Evolutionary conservation across 2,113 vertebrate genomes (phyloP).

Genomic region (Eublepharis macularius): DNA sequence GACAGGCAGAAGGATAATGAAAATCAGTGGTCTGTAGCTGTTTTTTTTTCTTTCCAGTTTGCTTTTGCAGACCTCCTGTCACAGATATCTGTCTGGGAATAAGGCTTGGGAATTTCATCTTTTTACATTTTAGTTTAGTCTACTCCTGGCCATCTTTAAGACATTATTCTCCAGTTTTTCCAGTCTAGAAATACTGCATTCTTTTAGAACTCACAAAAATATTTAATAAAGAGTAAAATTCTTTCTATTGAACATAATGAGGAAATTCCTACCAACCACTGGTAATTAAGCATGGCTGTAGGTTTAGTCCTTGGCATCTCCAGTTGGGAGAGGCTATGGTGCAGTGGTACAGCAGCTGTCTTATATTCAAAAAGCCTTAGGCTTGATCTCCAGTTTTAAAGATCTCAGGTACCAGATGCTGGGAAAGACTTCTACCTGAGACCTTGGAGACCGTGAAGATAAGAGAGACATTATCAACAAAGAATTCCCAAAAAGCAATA

Average conservation of each 20-base stretch:
- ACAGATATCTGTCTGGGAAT: not conserved
- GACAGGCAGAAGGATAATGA: not conserved
- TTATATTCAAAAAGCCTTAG: too few species aligned
- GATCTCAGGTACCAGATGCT: too few species aligned
- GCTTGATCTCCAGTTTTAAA: too few species aligned
- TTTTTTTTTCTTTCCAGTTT: not conserved
- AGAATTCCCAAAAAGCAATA: too few species aligned
- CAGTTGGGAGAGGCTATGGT: not conserved
- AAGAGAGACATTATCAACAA: too few species aligned
- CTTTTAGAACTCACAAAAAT: not conserved
- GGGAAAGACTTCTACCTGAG: too few species aligned
- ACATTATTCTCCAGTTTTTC: not conserved
- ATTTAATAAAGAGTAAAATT: not conserved
- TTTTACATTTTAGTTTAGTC: not conserved
- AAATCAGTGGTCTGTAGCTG: fast-evolving
- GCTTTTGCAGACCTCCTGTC: not conserved
- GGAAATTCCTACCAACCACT: not conserved
- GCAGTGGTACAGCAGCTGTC: too few species aligned
- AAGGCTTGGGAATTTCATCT: fast-evolving
- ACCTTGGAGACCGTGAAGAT: too few species aligned
- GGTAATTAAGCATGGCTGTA: not conserved
- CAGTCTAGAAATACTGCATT: not conserved
- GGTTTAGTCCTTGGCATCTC: not conserved
- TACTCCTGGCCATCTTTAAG: not conserved
- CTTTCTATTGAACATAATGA: not conserved